Base-by-base conservation (phyloP, 2,113 vertebrate species). In the Calypte anna region DNA sequence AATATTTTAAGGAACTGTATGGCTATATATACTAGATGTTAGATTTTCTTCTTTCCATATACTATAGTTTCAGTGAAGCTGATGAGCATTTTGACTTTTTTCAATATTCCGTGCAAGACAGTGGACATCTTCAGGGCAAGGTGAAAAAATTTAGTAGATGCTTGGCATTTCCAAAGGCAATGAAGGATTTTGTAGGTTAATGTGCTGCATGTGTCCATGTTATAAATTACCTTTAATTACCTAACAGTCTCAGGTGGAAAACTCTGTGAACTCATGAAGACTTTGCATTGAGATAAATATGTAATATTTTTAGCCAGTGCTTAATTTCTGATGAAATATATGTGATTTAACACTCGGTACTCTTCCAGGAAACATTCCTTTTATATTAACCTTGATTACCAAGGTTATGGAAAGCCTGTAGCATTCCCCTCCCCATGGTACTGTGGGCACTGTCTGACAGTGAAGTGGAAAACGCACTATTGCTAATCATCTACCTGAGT, bases 301-400 rank as follows among this genome's bases (percentile, higher is more conserved):
- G 25, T 59, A 86, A 18, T 51, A 68, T 84, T 91, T 95, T 91
- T 86, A 83, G n/a, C 28, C 15, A 24, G 19, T 64, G 23, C n/a
- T 79, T 76, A 76, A 82, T 86, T 92, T 88, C 70, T 91, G 27
- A 24, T 85, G 50, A 91, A 88, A 72, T 62, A 50, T 31, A 38
- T 64, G 12, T 86, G 77, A n/a, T 81, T 92, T 90, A 31, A 94
- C 72, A 86, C 59, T 82, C 58, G 75, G 9, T 0, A 0, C 10
- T 92, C 51, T 84, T 89, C 30, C 44, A 76, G 69, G 69, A 91
- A 94, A 62, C 50, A 27, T 92, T 94, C 36, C 20, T 95, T 91
- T 89, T 68, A 16, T 68, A 58, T 93, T 94, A 91, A 69, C 81
- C 86, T 93, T 97, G 95, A 93, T 94, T 96, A 73, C 62, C 6